These are phyloP conservation scores for Rostratula benghalensis DNA, from an alignment of 2,113 vertebrate genomes.

Conservation along the genomic window DNA sequence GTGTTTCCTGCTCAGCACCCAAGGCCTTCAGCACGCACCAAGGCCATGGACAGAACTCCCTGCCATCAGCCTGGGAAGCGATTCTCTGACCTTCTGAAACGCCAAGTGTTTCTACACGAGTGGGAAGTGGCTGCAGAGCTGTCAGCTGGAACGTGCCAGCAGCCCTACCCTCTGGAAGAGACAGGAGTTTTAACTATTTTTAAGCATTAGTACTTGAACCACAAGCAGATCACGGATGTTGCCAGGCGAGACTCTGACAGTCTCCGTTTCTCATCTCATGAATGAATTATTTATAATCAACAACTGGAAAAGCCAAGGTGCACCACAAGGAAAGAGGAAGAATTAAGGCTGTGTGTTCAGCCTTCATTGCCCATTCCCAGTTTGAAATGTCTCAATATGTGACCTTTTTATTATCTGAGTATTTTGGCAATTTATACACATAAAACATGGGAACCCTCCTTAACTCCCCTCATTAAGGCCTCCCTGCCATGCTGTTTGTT, in stretches of 20 bases:
- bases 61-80: neutral
- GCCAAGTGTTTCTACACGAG: neutral
- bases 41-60: neutral
- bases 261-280: neutral
- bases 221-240: neutral
- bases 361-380: neutral
- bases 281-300: neutral
- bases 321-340: neutral
- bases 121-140: neutral
- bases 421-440: neutral
- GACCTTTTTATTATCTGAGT: neutral
- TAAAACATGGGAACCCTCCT: neutral
- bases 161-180: neutral
- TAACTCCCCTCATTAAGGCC: neutral
- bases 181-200: neutral
- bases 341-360: neutral
- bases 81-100: neutral
- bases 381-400: neutral
- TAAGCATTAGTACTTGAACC: neutral
- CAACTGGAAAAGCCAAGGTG: neutral
- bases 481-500: neutral
- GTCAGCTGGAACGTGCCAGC: neutral
- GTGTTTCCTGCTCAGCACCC: neutral
- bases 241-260: neutral
- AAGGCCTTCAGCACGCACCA: neutral